Evolutionary conservation across 2,113 vertebrate genomes (phyloP).

Genomic region (Tetrax tetrax): DNA sequence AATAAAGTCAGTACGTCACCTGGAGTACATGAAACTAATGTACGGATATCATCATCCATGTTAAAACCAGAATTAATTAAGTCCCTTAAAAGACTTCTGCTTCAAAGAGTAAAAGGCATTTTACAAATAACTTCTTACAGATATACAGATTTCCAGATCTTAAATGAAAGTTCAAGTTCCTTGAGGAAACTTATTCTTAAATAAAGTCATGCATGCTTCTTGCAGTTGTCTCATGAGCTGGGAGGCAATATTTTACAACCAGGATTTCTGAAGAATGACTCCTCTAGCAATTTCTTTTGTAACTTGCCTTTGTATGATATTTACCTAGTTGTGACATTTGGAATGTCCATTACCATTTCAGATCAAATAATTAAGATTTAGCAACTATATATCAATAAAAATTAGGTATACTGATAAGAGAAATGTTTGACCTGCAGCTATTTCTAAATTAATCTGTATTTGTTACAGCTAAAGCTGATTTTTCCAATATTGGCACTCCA

Average conservation of each 20-base stretch:
- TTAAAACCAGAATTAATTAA: slow-evolving; percentile 54
- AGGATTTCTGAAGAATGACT: not conserved
- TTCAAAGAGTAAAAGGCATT: slow-evolving; percentile 30
- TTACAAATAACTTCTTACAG: slow-evolving; percentile 1
- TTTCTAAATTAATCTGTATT: not conserved
- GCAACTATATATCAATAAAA: not conserved
- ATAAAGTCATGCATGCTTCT: not conserved
- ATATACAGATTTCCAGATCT: slow-evolving; percentile 28
- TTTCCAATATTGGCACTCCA: not conserved
- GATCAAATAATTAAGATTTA: not conserved
- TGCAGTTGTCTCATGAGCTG: not conserved
- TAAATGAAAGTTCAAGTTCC: not conserved
- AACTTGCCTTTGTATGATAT: not conserved
- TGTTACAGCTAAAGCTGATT: not conserved
- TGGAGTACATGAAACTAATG: slow-evolving; percentile 31
- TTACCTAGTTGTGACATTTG: not conserved
- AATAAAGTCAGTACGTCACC: slow-evolving; percentile 32
- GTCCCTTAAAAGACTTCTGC: slow-evolving; percentile 25
- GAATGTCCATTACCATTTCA: not conserved
- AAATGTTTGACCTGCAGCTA: not conserved
- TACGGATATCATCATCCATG: slow-evolving; percentile 39
- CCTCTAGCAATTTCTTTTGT: not conserved
- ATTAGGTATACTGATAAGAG: not conserved
- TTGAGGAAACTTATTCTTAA: not conserved
- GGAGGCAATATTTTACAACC: not conserved